Evolutionary conservation across 2,888 invertebrate genomes (phyloP).

Genomic region (Imbricaverruca yamaguchii): DNA sequence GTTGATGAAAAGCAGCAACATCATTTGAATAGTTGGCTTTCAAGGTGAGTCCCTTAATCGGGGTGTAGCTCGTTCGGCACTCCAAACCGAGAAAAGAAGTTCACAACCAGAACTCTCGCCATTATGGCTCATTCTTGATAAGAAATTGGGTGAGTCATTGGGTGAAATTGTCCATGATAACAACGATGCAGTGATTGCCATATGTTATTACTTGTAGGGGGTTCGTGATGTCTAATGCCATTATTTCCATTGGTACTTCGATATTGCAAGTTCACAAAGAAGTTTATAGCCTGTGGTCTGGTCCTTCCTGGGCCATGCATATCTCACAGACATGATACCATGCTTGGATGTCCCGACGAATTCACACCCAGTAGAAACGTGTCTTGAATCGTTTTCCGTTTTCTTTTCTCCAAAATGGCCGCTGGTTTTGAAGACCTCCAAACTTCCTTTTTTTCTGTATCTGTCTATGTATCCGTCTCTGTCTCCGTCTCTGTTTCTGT

Average conservation of each 20-base stretch:
- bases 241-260: background rate
- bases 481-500: too few species aligned
- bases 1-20: background rate
- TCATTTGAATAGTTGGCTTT: background rate
- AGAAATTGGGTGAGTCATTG: background rate
- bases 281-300: too few species aligned
- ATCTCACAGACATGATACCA: background rate
- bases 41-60: conserved; percentile 18
- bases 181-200: too few species aligned
- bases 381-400: background rate
- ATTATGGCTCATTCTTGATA: conserved; percentile 7
- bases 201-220: background rate
- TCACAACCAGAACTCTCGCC: background rate
- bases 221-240: too few species aligned
- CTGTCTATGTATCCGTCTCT: too few species aligned
- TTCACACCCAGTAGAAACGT: background rate
- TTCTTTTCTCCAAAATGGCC: too few species aligned
- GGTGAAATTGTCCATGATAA: too few species aligned
- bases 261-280: background rate
- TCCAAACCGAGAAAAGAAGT: conserved; percentile 19
- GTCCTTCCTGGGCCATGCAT: background rate
- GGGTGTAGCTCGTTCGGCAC: conserved; percentile 14
- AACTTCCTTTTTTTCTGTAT: too few species aligned
- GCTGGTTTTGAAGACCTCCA: too few species aligned
- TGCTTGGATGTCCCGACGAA: conserved; percentile 4